Conservation (phyloP, 2,113 vertebrate species). For the Podarcis raffonei region DNA sequence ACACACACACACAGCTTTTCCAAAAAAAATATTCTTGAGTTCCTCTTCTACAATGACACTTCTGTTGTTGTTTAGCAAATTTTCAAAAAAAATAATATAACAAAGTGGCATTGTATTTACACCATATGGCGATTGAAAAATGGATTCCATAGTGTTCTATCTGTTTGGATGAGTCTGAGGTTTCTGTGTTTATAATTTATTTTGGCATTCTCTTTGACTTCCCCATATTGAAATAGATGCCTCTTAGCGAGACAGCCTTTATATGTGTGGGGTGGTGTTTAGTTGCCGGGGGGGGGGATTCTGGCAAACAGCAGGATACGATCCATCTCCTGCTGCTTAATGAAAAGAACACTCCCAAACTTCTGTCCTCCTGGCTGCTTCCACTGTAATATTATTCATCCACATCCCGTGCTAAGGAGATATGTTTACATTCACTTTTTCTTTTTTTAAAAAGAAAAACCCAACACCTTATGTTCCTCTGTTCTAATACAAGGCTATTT, state of each 20-base stretch:
- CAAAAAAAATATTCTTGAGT: conserved; percentile 35
- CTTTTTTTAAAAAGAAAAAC: conserved; percentile 44
- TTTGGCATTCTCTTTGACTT: conserved; percentile 72
- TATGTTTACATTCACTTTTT: conserved; percentile 68
- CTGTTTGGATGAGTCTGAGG: conserved; percentile 78
- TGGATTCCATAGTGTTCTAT: conserved; percentile 75
- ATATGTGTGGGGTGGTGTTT: conserved; percentile 57
- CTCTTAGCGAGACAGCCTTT: conserved; percentile 74
- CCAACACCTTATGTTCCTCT: conserved; percentile 67
- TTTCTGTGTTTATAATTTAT: conserved; percentile 80
- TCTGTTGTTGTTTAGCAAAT: conserved; percentile 74
- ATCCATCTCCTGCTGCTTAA: conserved; percentile 78
- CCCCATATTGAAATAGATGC: conserved; percentile 80
- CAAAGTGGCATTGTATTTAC: conserved; percentile 81
- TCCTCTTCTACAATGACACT: conserved; percentile 60
- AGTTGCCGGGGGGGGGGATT: conserved; percentile 46
- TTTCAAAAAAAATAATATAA: conserved; percentile 71
- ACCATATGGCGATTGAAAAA: conserved; percentile 80
- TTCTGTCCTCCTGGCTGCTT: conserved; percentile 80
- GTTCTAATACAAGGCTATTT: conserved; percentile 66
- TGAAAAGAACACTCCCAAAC: conserved; percentile 78
- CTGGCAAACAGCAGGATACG: conserved; percentile 80
- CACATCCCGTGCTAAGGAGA: conserved; percentile 72
- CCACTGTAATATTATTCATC: conserved; percentile 77
- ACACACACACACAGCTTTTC: no score